Base-by-base conservation (phyloP, 2,113 vertebrate genomes). In the Brevimyrus niger region DNA sequence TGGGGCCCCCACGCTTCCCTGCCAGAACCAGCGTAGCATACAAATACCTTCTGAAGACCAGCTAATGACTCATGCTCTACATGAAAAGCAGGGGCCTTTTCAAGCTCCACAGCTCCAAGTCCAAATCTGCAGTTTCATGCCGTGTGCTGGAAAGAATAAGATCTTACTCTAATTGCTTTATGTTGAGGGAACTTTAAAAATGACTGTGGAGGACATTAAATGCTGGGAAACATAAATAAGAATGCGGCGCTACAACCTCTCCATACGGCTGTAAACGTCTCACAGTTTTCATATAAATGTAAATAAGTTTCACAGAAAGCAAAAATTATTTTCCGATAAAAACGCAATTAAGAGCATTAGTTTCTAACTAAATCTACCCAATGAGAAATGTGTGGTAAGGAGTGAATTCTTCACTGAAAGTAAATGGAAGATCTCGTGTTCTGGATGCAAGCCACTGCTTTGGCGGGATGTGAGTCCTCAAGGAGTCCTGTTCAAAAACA, bases 11-110 rank as follows among this genome's bases (percentile, higher is more conserved):
- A 15, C 38, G 9, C 46, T 65, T 35, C 58, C 51, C 38, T 87
- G 23, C 27, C 27, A 19, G 51, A 80, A 42, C 23, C n/a, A 8
- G 48, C 35, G 4, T 8, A 85, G 88, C 88, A 27, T 89, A 35
- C 88, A 84, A 47, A 89, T 42, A 58, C n/a, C 51, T 27, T 42
- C 35, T 82, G 35, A 89, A 83, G 38, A 53, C 11, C 87, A 88
- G 47, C 65, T 23, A 88, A 80, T 83, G 47, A 53, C 73, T 73
- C 80, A 55, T 42, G 51, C 35, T 17, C 35, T 83, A 21, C 35
- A 84, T 47, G 23, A 69, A 88, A 82, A 48, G 84, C 27, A 19
- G 27, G 50, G 13, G 7, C 9, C 19, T n/a, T 23, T 46, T n/a
- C 38, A 46, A 46, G 35, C 15, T 7, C 10, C 8, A 51, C 3